Conservation (phyloP, 2,888 invertebrate species). For the Callyntrura guangdongensis region DNA sequence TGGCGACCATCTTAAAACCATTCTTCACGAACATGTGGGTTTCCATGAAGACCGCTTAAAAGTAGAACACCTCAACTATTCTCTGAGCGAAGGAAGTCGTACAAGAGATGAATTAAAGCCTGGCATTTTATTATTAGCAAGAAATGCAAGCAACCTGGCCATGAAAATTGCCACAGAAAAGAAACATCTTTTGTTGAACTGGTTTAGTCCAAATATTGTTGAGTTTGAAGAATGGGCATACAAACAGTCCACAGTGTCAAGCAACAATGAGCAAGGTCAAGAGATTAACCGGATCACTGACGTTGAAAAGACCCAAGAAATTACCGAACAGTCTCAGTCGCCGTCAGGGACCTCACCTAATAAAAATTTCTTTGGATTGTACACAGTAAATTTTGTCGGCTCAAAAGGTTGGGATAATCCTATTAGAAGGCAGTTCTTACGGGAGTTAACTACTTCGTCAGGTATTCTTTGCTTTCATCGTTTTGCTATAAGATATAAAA, state of each 20-base stretch:
- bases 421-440: constrained; percentile 77
- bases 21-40: constrained; percentile 57
- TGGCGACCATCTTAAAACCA: constrained; percentile 58
- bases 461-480: constrained; percentile 68
- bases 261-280: constrained; percentile 2
- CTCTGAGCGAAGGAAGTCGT: not conserved
- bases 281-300: constrained; percentile 21
- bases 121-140: constrained; percentile 81
- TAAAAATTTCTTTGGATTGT: constrained; percentile 80
- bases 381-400: constrained; percentile 83
- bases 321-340: not conserved
- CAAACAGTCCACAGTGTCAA: not conserved
- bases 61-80: not conserved
- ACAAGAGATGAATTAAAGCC: constrained; percentile 29
- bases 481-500: not conserved
- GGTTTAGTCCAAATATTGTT: constrained; percentile 81
- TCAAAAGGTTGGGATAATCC: constrained; percentile 83
- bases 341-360: constrained; percentile 30
- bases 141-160: constrained; percentile 72
- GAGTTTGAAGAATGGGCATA: constrained; percentile 80
- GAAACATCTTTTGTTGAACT: constrained; percentile 77
- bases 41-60: constrained; percentile 53
- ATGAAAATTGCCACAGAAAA: constrained; percentile 79
- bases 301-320: not conserved
- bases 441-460: constrained; percentile 76